Conservation (phyloP, 2,797 vertebrate genomes). For the Macropodus opercularis region DNA sequence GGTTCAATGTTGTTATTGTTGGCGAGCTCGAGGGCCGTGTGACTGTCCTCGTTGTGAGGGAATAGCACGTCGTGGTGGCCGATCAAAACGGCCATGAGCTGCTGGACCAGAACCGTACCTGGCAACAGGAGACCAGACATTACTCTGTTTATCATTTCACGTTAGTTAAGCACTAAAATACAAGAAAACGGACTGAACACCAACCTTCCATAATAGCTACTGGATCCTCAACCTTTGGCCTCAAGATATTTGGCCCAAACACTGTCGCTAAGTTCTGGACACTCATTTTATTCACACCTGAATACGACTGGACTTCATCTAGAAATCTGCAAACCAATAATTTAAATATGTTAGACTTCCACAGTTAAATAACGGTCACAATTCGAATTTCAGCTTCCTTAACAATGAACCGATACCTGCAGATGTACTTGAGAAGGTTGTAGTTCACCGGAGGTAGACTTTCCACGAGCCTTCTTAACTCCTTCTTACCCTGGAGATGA, state of each 20-base stretch:
- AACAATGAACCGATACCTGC: constrained; percentile 83
- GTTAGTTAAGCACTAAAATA: neutral
- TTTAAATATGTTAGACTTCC: neutral
- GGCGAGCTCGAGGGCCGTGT: constrained; percentile 80
- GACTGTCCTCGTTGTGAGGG: constrained; percentile 83
- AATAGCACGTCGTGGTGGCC: constrained; percentile 91
- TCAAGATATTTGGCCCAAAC: constrained; percentile 96
- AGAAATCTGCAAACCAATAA: constrained; percentile 86
- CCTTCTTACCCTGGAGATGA: constrained; percentile 87
- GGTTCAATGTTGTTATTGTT: constrained; percentile 91
- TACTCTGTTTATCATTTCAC: neutral
- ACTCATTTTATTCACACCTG: constrained; percentile 97
- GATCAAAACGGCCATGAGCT: constrained; percentile 96
- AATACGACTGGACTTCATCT: constrained; percentile 97
- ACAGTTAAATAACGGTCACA: neutral
- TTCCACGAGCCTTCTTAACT: constrained; percentile 90
- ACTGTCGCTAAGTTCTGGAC: constrained; percentile 98
- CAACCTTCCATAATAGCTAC: constrained; percentile 97
- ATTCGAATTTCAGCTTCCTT: neutral
- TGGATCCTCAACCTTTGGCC: constrained; percentile 95
- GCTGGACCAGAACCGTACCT: constrained; percentile 96
- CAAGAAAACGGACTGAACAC: neutral
- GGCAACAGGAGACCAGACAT: constrained; percentile 40
- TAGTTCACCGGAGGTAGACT: constrained; percentile 93
- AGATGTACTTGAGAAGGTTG: constrained; percentile 97